Evolutionary conservation across 1,140 invertebrate species (phyloP).

Genomic region (Drosophila mauritiana): DNA sequence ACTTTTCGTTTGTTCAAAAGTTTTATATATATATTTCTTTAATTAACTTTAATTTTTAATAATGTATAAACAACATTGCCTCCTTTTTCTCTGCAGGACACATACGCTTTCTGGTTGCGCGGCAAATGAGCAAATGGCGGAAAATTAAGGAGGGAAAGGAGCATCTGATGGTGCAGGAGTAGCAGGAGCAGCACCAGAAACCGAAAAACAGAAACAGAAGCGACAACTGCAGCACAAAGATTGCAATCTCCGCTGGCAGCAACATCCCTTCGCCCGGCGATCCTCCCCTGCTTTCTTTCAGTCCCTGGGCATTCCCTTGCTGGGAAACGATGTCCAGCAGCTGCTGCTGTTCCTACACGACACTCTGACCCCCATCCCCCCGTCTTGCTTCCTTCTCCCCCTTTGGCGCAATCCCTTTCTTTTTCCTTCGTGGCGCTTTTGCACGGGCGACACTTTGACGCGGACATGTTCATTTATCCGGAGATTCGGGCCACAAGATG

Average conservation of each 20-base stretch:
- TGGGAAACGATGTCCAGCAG: slow-evolving; percentile 49
- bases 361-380: slow-evolving; percentile 34
- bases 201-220: slow-evolving; percentile 34
- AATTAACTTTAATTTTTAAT: no score
- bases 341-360: slow-evolving; percentile 55
- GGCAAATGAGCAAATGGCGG: slow-evolving; percentile 76
- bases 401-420: neutral
- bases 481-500: slow-evolving; percentile 4
- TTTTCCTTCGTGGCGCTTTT: slow-evolving; percentile 49
- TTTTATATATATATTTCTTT: no score
- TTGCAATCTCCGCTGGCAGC: slow-evolving; percentile 70
- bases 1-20: no score
- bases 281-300: neutral
- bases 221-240: slow-evolving; percentile 54
- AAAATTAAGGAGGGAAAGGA: slow-evolving; percentile 60
- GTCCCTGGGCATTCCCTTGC: slow-evolving; percentile 15
- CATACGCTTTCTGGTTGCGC: slow-evolving; percentile 65
- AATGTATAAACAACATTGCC: neutral
- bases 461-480: slow-evolving; percentile 72
- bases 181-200: slow-evolving; percentile 8
- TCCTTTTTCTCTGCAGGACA: slow-evolving; percentile 17
- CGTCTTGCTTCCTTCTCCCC: neutral
- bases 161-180: neutral
- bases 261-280: slow-evolving; percentile 34
- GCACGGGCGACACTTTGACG: slow-evolving; percentile 70